Evolutionary conservation across 2,113 vertebrate species (phyloP), one percentile per base, ranked within the genome.

Genomic region (Neofelis nebulosa): DNA sequence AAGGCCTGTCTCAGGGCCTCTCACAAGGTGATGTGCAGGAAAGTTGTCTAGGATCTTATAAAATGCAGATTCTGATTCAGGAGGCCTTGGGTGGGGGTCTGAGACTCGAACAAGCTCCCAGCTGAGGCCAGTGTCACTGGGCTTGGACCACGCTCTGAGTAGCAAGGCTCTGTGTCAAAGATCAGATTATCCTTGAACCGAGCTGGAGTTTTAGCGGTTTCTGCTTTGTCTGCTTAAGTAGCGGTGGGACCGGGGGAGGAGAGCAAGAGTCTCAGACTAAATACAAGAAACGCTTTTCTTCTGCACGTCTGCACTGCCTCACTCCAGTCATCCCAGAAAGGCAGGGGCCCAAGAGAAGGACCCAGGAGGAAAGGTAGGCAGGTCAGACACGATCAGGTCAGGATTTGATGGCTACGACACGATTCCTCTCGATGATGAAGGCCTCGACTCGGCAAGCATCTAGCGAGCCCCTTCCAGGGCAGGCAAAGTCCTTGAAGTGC

Each of bases 341-440:
- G 33, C 71, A 21, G 0, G 0, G 13, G 7, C 27, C 93, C 13
- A 15, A 74, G 36, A n/a, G n/a, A 52, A 85, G 27, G 38, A 41
- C 48, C 25, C 15, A 61, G 73, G 25, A 63, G 33, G 92, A 41
- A n/a, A 41, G 15, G 71, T 11, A 84, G 31, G 21, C 4, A n/a
- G 38, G 16, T n/a, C 33, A 23, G 36, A 1, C 12, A 2, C 19
- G 33, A 29, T 31, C 23, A 31, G 5, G 7, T 19, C 86, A 86
- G 66, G 16, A 68, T 55, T 80, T 4, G 4, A 36, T 23, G 31
- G 19, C 31, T 65, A 16, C 0, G 2, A n/a, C 2, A 5, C 41
- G 14, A 16, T 55, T 57, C 21, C 50, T 76, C 31, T 15, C 14
- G 2, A 63, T 10, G 52, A 55, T 1, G 31, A 92, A 76, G 36